Evolutionary conservation across 1,140 invertebrate genomes (phyloP).

Genomic region (Stenopsyche tienmushanensis): DNA sequence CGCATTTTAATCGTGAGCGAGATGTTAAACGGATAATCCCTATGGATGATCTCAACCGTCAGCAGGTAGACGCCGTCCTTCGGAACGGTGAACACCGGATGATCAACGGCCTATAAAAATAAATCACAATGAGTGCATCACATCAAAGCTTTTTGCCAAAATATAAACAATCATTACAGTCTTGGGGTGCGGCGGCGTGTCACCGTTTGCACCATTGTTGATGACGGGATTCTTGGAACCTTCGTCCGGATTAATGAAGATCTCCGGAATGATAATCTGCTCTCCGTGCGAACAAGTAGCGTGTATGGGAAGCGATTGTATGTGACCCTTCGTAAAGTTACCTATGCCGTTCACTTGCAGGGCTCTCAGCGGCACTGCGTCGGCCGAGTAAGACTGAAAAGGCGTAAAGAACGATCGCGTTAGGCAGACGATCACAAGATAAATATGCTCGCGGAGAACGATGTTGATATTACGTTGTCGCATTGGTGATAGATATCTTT

Average conservation of each 20-base stretch:
- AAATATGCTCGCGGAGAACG: too few species aligned
- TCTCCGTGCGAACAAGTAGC: constrained; percentile 14
- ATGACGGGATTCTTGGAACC: background rate
- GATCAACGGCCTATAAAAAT: constrained; percentile 41
- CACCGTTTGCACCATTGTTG: constrained; percentile 4
- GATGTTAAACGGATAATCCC: constrained; percentile 49
- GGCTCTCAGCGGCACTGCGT: background rate
- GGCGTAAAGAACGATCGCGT: too few species aligned
- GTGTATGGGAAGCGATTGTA: background rate
- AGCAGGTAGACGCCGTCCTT: constrained; percentile 61
- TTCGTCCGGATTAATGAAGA: too few species aligned
- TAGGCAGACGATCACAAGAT: too few species aligned
- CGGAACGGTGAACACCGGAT: constrained; percentile 49
- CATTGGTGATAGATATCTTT: constrained; percentile 40
- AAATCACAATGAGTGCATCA: constrained; percentile 9
- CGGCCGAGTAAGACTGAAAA: constrained; percentile 12
- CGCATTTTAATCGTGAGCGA: constrained; percentile 65
- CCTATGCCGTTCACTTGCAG: background rate
- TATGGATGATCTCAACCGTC: constrained; percentile 43
- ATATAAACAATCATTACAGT: constrained; percentile 42
- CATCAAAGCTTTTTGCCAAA: too few species aligned
- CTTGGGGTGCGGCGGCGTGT: constrained; percentile 33
- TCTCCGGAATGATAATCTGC: constrained; percentile 24
- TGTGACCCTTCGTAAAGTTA: constrained; percentile 17
- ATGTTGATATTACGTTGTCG: background rate